Percentiles rank a stretch among this genome's conserved stretches.
These are phyloP conservation scores for Cercopithecus diana DNA, from an alignment of 2,797 vertebrate species.

Conservation along the genomic window DNA sequence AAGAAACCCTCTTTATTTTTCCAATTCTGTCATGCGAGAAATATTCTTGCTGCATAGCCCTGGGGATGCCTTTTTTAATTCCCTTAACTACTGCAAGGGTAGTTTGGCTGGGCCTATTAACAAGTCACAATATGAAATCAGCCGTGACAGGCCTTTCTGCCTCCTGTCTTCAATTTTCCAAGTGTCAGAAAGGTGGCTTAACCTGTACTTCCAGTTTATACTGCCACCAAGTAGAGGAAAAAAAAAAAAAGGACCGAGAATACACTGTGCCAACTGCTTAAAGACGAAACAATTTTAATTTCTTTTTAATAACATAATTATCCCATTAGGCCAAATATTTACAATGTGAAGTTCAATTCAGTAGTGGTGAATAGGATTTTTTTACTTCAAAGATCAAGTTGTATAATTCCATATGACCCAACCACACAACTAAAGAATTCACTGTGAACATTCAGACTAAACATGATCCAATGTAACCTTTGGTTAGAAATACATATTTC, in stretches of 20 bases:
- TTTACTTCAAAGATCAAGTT: neutral
- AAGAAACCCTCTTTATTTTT: neutral
- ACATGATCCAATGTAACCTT: neutral
- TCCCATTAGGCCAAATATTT: neutral
- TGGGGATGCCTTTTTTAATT: neutral
- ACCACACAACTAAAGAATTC: neutral
- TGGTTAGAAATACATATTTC: neutral
- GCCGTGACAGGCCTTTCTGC: neutral
- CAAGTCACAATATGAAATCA: constrained; percentile 11
- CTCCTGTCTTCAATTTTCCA: neutral
- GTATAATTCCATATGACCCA: constrained; percentile 4
- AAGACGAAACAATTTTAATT: neutral
- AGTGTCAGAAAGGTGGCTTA: neutral
- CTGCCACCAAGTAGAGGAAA: neutral
- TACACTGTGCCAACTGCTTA: neutral
- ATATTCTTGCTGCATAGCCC: neutral
- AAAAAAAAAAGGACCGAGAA: neutral
- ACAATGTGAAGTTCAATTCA: neutral
- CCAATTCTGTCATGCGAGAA: neutral
- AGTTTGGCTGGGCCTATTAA: neutral
- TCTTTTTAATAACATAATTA: constrained; percentile 49
- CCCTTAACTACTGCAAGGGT: neutral
- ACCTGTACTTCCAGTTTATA: neutral
- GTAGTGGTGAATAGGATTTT: neutral
- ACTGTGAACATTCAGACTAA: neutral